Percentiles rank a stretch among this genome's conserved stretches.
Evolutionary conservation across 2,797 vertebrate species (phyloP).

Genomic region (Halcyon smyrnensis): DNA sequence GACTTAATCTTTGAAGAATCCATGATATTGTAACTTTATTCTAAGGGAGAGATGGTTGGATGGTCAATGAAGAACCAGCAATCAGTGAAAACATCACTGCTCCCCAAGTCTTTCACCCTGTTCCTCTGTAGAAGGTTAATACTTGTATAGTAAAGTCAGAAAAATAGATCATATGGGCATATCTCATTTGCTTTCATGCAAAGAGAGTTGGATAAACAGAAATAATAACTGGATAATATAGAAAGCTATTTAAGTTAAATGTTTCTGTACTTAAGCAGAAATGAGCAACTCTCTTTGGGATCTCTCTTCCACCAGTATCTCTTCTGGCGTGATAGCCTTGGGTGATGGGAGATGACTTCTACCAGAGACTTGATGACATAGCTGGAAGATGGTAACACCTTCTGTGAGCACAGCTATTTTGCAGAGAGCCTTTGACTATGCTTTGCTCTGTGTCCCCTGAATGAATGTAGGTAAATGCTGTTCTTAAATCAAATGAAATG

Average conservation of each 20-base stretch:
- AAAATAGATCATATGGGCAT: neutral
- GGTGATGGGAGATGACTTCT: neutral
- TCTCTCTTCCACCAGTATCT: neutral
- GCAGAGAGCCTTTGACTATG: neutral
- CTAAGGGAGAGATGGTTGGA: neutral
- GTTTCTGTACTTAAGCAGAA: neutral
- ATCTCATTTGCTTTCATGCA: neutral
- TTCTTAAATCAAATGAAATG: neutral
- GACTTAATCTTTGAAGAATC: neutral
- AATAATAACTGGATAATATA: neutral
- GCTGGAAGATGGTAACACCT: neutral
- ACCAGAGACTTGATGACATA: neutral
- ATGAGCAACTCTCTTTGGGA: neutral
- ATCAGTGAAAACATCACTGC: neutral
- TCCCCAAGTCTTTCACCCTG: neutral
- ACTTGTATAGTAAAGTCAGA: neutral
- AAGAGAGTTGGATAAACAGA: neutral
- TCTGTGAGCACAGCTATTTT: neutral
- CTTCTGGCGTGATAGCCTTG: neutral
- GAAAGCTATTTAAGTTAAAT: neutral
- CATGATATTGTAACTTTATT: neutral
- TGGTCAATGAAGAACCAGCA: neutral
- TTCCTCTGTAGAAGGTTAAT: neutral
- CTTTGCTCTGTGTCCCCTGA: neutral
- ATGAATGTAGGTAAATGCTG: neutral